phyloP scores from a whole-genome alignment of 2,113 vertebrate genomes.

The Pyrgilauda ruficollis region DNA sequence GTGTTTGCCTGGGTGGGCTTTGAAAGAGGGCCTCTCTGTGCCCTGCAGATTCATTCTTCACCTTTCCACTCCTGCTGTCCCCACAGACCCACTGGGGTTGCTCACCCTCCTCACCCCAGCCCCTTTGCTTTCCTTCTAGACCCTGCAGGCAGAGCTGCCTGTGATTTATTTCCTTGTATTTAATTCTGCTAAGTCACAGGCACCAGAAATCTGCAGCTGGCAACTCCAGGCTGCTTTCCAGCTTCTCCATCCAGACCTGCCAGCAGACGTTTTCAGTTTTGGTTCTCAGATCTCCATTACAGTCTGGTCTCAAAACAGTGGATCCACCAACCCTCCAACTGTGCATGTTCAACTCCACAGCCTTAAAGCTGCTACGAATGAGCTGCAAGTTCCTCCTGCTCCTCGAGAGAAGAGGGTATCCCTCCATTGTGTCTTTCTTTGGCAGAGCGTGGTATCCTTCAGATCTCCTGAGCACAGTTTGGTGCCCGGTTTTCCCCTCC shows the following conservation, averaged over 20 bases:
- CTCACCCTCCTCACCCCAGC: fast-evolving
- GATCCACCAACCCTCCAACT: conserved; percentile 25
- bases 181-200: conserved; percentile 12
- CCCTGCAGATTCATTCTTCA: background rate
- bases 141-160: background rate
- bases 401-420: background rate
- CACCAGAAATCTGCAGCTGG: conserved; percentile 45
- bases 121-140: background rate
- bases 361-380: background rate
- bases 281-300: conserved; percentile 55
- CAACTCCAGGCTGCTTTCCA: conserved; percentile 49
- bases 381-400: background rate
- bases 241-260: conserved; percentile 12
- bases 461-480: background rate
- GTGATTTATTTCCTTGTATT: background rate
- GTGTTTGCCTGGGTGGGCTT: background rate
- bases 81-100: background rate
- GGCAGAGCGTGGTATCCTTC: background rate
- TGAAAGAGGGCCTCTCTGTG: background rate
- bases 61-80: background rate
- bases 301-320: conserved; percentile 3
- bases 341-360: background rate
- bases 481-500: background rate
- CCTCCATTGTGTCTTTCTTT: background rate
- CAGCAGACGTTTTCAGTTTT: conserved; percentile 56